These are phyloP conservation scores for Spisula subtruncata DNA, from an alignment of 2,888 invertebrate genomes.

Conservation along the genomic window DNA sequence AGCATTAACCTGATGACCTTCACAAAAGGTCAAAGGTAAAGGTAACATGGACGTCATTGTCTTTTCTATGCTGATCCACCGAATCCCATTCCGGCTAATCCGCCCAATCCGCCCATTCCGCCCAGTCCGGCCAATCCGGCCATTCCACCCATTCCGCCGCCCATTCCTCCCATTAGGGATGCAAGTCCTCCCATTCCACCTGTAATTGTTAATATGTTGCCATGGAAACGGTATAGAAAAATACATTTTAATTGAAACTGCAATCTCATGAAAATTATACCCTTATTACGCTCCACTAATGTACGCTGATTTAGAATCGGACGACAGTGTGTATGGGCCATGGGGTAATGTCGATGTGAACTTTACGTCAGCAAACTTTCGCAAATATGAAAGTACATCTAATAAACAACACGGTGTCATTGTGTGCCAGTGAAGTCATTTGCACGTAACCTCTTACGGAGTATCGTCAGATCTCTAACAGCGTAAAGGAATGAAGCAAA, in stretches of 20 bases:
- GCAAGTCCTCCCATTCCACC: conserved; percentile 52
- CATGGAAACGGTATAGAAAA: conserved; percentile 36
- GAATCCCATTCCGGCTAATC: conserved; percentile 38
- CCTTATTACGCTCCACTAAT: too few relatives aligned
- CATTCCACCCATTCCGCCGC: conserved; percentile 35
- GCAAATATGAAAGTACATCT: too few relatives aligned
- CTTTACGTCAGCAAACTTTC: too few relatives aligned
- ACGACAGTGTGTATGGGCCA: too few relatives aligned
- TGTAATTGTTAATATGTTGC: conserved; percentile 51
- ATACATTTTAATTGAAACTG: background rate
- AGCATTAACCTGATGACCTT: conserved; percentile 5
- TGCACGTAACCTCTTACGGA: too few relatives aligned
- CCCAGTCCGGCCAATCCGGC: conserved; percentile 33
- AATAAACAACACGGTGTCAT: too few relatives aligned
- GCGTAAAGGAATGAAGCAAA: too few relatives aligned
- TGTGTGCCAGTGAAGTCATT: too few relatives aligned
- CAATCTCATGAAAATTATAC: too few relatives aligned
- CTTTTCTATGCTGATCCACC: conserved; percentile 42
- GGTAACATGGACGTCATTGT: conserved; percentile 27
- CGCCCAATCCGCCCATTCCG: conserved; percentile 32
- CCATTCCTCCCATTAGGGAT: conserved; percentile 36
- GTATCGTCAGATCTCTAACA: too few relatives aligned
- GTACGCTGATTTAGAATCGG: too few relatives aligned
- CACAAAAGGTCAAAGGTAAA: conserved; percentile 34
- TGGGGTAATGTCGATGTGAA: too few relatives aligned